Evolutionary conservation across 2,113 vertebrate genomes (phyloP), one percentile per base, ranked within the genome.

Genomic region (Sapayoa aenigma): DNA sequence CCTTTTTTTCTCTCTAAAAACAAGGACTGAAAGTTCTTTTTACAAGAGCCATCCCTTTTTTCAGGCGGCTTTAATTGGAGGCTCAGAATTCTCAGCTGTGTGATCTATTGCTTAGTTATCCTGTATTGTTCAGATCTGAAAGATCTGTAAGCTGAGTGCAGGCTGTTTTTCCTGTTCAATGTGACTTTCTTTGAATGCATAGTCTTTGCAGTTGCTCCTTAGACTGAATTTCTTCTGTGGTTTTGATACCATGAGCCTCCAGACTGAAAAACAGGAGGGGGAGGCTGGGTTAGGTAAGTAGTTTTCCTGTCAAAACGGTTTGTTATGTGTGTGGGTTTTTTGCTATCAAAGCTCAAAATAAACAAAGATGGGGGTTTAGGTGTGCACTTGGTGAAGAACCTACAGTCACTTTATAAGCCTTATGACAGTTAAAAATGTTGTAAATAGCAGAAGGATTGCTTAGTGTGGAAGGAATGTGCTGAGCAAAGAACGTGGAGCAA

Each of bases 401-500:
- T 68, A 4, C 39, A 17, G 9, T 14, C n/a, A n/a, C 47, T 86
- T 89, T 49, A 37, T 92, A 89, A 92, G 71, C 9, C 15, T 93
- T 50, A 25, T 39, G 80, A 35, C 42, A 84, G 46, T 27, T 58
- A 24, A 50, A 85, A 78, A 66, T 59, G 39, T 33, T 65, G 52
- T 80, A 74, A 91, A 78, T 30, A 84, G 65, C 69, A 89, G 53
- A 72, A 60, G 30, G 44, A 73, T 84, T 94, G 73, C 68, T 81
- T 74, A 75, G 81, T 23, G n/a, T 89, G 81, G 91, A 94, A 95
- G 69, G 89, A 93, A 94, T 93, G 76, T 89, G 77, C 87, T 87
- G 87, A 96, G 73, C 76, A 87, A 96, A 71, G 80, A 84, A 91
- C 0, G 1, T 0, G 0, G 68, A 71, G 59, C 55, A 71, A 81